Conservation (phyloP, 2,888 invertebrate species). For the Hybos culiciformis region DNA sequence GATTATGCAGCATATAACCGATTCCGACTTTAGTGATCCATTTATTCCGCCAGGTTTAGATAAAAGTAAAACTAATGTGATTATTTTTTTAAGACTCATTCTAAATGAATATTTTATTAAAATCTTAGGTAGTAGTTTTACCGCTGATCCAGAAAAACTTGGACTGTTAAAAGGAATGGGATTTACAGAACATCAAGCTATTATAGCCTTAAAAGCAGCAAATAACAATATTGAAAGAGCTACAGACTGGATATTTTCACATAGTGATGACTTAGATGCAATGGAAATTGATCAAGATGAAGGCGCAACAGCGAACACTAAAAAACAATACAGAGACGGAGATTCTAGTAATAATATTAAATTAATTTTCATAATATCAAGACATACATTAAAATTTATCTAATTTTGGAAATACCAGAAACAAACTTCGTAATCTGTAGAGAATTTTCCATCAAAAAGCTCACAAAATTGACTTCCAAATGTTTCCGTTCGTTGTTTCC, state of each 20-base stretch:
- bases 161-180: slow-evolving; percentile 75
- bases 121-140: slow-evolving; percentile 20
- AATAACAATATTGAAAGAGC: slow-evolving; percentile 83
- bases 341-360: slow-evolving; percentile 44
- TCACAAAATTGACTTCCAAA: too few relatives aligned
- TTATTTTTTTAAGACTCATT: not conserved
- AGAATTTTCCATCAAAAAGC: too few relatives aligned
- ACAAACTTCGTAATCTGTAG: too few relatives aligned
- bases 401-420: too few relatives aligned
- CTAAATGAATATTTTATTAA: not conserved
- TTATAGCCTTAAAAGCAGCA: slow-evolving; percentile 68
- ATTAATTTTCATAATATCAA: too few relatives aligned
- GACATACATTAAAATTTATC: too few relatives aligned
- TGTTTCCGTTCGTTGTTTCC: too few relatives aligned
- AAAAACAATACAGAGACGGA: slow-evolving; percentile 72
- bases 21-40: slow-evolving; percentile 71
- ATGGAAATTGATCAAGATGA: slow-evolving; percentile 30
- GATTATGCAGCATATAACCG: slow-evolving; percentile 92
- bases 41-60: slow-evolving; percentile 61
- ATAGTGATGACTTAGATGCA: slow-evolving; percentile 57
- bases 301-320: too few relatives aligned
- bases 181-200: slow-evolving; percentile 71
- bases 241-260: slow-evolving; percentile 93
- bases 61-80: slow-evolving; percentile 17
- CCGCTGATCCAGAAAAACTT: slow-evolving; percentile 46